These are phyloP conservation scores for Sebastes vulpes DNA, from an alignment of 2,797 vertebrate species.

Conservation along the genomic window DNA sequence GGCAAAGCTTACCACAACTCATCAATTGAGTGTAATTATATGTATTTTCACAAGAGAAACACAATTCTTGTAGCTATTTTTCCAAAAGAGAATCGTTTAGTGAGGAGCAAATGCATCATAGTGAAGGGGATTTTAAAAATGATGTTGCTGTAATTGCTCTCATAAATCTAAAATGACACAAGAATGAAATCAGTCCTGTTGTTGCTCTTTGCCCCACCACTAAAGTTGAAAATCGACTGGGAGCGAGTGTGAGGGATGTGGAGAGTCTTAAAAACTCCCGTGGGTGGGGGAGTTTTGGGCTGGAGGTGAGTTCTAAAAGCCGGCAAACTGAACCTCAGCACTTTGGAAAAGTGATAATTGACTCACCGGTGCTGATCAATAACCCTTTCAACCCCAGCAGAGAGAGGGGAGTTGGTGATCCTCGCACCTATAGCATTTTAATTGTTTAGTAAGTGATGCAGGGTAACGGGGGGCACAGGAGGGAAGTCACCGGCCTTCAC, in stretches of 20 bases:
- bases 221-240: slow-evolving; percentile 13
- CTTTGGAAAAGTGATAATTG: slow-evolving; percentile 45
- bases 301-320: slow-evolving; percentile 35
- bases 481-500: background rate
- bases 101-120: background rate
- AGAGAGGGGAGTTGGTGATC: background rate
- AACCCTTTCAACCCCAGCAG: slow-evolving; percentile 27
- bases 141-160: background rate
- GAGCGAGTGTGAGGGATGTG: slow-evolving; percentile 24
- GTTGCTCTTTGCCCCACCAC: slow-evolving; percentile 9
- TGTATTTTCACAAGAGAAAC: background rate
- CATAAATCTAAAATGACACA: slow-evolving; percentile 11
- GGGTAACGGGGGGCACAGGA: background rate
- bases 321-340: slow-evolving; percentile 22
- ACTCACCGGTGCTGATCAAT: slow-evolving; percentile 55
- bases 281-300: slow-evolving; percentile 12
- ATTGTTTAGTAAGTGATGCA: slow-evolving; percentile 12
- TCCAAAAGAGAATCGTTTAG: background rate
- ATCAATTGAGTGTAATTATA: background rate
- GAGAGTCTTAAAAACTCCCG: slow-evolving; percentile 31
- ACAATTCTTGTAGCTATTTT: background rate
- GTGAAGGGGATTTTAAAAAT: background rate
- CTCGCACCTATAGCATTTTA: slow-evolving; percentile 2
- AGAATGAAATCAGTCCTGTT: background rate
- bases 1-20: background rate